phyloP scores from a whole-genome alignment of 2,888 invertebrate species.

The Plagodis pulveraria region DNA sequence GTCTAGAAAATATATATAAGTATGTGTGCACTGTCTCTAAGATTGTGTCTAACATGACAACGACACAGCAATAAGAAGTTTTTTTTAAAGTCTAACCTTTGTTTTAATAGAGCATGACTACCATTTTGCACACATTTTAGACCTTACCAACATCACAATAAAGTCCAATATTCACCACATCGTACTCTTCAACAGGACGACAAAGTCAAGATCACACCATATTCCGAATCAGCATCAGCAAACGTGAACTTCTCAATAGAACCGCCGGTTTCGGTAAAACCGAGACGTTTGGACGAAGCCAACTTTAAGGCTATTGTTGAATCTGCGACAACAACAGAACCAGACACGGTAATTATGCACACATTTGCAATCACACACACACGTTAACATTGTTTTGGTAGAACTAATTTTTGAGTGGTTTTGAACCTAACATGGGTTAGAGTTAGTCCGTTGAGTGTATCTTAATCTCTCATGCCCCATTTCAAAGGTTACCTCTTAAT shows the following conservation, averaged over 20 bases:
- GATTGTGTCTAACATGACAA: conserved; percentile 16
- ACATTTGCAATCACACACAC: conserved; percentile 29
- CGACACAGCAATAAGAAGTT: conserved; percentile 11
- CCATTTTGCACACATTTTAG: conserved; percentile 29
- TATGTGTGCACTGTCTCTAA: conserved; percentile 11
- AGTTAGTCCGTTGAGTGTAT: conserved; percentile 48
- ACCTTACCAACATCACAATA: conserved; percentile 11
- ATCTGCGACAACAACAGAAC: conserved; percentile 63
- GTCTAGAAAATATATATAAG: background rate
- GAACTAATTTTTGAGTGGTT: conserved; percentile 50
- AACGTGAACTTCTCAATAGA: conserved; percentile 57
- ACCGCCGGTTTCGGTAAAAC: conserved; percentile 45
- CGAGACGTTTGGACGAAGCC: conserved; percentile 52
- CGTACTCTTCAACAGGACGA: conserved; percentile 59
- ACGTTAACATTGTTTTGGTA: conserved; percentile 31
- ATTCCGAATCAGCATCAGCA: conserved; percentile 66
- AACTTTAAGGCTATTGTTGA: conserved; percentile 57
- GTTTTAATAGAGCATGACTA: conserved; percentile 28
- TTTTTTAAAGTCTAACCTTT: conserved; percentile 21
- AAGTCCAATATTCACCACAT: conserved; percentile 18
- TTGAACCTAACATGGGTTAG: conserved; percentile 59
- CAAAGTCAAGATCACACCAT: conserved; percentile 74
- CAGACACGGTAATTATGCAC: conserved; percentile 64
- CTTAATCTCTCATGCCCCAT: conserved; percentile 55
- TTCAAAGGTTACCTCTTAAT: conserved; percentile 53